Base-by-base conservation (phyloP, 2,113 vertebrate genomes). In the Python bivittatus region DNA sequence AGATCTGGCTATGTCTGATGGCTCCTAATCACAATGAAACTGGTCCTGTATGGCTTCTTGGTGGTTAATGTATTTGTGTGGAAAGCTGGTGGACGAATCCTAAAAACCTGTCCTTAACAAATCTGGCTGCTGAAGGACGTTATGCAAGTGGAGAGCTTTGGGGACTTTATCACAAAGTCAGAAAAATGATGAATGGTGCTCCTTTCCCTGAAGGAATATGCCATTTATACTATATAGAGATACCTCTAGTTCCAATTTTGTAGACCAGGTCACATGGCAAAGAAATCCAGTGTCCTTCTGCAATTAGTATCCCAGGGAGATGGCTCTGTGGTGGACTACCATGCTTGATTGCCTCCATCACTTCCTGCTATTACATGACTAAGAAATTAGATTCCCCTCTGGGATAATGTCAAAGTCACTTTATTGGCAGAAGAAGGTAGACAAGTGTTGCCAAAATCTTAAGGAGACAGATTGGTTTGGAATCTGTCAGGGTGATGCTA, bases 331-430 rank as follows among this genome's bases (percentile, higher is more conserved):
- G 5, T 33, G 27, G 33, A 15, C 29, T 64, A 60, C 27, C 25
- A 13, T 83, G 79, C 56, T 91, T 44, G 33, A 27, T 91, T 68
- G 22, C 38, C 79, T 38, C 33, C 38, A 52, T 38, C 15, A 13
- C 23, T 9, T 6, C 38, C 27, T 83, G 20, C 72, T 38, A 22
- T 42, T 89, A 53, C 68, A 89, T 84, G 56, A 87, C 58, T 54
- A 86, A 61, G 60, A 84, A 92, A 84, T 88, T 53, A 91, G 60
- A 83, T 92, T 88, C 53, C 53, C 17, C 68, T 88, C 38, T 84
- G 86, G 68, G 91, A 84, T 88, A 88, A 60, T 84, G 54, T 92
- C 86, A 92, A 88, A 83, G 68, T 53, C 58, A 38, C 42, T 83
- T 48, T 60, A 52, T 84, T 61, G 72, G 42, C 38, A 89, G 29